Evolutionary conservation across 2,797 vertebrate genomes (phyloP), one percentile per base, ranked within the genome.

Genomic region (Podarcis siculus): DNA sequence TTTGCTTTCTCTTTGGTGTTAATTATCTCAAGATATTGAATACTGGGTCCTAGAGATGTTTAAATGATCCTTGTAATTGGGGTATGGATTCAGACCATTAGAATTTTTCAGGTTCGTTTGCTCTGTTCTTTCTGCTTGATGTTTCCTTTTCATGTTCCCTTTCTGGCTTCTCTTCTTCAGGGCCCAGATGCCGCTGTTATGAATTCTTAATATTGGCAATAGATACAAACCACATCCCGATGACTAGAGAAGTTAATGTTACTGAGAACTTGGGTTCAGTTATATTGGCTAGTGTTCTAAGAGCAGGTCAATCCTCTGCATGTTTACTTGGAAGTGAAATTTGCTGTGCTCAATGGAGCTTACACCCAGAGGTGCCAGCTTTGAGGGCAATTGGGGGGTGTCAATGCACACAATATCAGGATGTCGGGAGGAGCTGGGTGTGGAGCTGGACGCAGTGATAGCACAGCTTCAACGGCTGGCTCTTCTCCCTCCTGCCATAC

Each of bases 31-130:
- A 87, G 73, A 39, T 45, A 85, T 21, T 58, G 64, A 87, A 5
- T 49, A 42, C 8, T 83, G 73, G 21, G 30, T 82, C 3, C 30
- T 61, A 42, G 78, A 4, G 25, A 79, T 13, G 39, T 87, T 71
- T 55, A 32, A 79, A 81, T 87, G 12, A 87, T 72, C 67, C 35
- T 73, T 75, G 21, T 75, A 82, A 81, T 27, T 75, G 69, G 17
- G 30, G 8, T 82, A 82, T 76, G 17, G 79, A 87, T 75, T 75
- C 45, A 66, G 9, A n/a, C 25, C n/a, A 58, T 80, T 72, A 12
- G 25, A 72, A 27, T 82, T 81, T 72, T 87, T 66, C 79, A 81
- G 35, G 12, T 66, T 82, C 21, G 8, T 37, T 87, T 87, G 42
- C 21, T 86, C 21, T 39, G 15, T 73, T 27, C 64, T 6, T 85